phyloP scores from a whole-genome alignment of 2,888 invertebrate genomes.

The Clistopyga incitator region DNA sequence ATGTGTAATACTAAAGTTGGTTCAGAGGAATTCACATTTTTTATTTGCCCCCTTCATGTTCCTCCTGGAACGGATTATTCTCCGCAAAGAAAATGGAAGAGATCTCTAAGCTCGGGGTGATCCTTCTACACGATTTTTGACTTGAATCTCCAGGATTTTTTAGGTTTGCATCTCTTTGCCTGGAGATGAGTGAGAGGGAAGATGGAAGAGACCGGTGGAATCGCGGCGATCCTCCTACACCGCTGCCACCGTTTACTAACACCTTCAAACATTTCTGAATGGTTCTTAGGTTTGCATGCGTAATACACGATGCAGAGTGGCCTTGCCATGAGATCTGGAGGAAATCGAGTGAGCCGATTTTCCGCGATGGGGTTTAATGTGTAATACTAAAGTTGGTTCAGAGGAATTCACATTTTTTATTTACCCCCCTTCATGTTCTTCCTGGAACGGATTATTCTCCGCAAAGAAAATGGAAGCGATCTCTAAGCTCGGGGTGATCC shows the following conservation, averaged over 20 bases:
- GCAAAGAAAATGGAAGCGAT: background rate
- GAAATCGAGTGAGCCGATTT: constrained; percentile 2
- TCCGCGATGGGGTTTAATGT: background rate
- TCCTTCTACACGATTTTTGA: no score
- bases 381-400: background rate
- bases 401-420: no score
- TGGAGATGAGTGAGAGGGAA: constrained; percentile 10
- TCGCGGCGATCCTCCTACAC: constrained; percentile 51
- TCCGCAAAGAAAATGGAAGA: background rate
- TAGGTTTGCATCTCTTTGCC: no score
- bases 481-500: no score
- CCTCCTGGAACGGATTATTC: background rate
- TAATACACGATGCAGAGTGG: background rate
- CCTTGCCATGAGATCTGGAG: constrained; percentile 15
- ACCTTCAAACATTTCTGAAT: constrained; percentile 42
- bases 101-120: no score
- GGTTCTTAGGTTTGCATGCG: background rate
- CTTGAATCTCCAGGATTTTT: no score
- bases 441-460: background rate
- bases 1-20: background rate
- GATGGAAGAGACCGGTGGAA: background rate
- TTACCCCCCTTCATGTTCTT: no score
- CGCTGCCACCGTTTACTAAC: constrained; percentile 51
- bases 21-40: no score
- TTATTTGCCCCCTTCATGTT: no score